phyloP scores from a whole-genome alignment of 2,113 vertebrate genomes.

The Stomatorhinus ivindoensis region DNA sequence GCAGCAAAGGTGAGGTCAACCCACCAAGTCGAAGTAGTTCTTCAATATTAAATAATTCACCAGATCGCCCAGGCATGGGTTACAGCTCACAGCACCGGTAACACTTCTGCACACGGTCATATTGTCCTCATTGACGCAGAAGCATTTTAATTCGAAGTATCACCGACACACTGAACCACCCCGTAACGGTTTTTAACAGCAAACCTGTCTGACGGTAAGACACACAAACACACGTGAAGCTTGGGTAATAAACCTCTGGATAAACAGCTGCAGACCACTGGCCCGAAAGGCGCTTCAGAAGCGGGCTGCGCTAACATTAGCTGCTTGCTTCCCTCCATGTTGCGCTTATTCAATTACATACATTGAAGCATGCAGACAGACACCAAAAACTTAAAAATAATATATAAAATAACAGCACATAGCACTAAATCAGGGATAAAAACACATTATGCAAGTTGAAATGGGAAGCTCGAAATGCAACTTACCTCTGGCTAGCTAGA shows the following conservation, averaged over 20 bases:
- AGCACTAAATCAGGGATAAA: neutral
- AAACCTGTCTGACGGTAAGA: neutral
- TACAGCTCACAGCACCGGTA: neutral
- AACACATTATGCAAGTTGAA: neutral
- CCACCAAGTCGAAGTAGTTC: neutral
- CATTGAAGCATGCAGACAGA: neutral
- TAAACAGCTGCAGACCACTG: neutral
- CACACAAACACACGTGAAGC: neutral
- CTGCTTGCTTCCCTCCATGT: neutral
- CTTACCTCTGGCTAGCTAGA: conserved; percentile 6
- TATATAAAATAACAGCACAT: neutral
- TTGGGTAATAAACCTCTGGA: neutral
- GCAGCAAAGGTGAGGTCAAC: neutral
- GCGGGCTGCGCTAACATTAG: neutral
- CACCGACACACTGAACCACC: neutral
- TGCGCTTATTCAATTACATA: neutral
- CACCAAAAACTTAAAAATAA: neutral
- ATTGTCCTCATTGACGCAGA: neutral
- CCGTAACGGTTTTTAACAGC: neutral
- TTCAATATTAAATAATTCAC: neutral
- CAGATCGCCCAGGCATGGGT: neutral
- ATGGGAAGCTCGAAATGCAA: neutral
- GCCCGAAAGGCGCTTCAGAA: neutral
- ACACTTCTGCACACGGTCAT: neutral
- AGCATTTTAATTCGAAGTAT: neutral